Evolutionary conservation across 2,888 invertebrate species (phyloP).

Genomic region (Drosophila koepferae): DNA sequence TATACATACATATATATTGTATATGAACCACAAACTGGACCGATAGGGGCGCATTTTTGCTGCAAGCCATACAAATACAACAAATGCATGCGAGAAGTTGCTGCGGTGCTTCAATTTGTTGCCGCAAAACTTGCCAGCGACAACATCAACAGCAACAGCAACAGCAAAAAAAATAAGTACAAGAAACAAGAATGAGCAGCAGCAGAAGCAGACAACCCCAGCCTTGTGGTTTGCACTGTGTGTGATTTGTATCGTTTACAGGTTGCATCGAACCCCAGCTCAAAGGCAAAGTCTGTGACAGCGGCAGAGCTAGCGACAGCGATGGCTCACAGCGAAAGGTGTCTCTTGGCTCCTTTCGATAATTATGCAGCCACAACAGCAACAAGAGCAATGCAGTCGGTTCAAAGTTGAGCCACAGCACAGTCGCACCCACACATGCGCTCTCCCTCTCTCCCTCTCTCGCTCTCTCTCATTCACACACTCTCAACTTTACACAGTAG

Average conservation of each 20-base stretch:
- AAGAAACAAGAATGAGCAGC: conserved; percentile 7
- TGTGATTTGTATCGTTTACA: conserved; percentile 78
- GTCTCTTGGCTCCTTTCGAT: conserved; percentile 8
- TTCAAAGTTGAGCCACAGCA: conserved; percentile 27
- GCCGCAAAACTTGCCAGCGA: conserved; percentile 66
- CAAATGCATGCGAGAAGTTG: conserved; percentile 54
- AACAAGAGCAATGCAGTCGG: conserved; percentile 1
- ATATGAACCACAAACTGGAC: conserved; percentile 41
- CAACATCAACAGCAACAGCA: conserved; percentile 46
- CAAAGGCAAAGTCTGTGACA: conserved; percentile 9
- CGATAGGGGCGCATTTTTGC: conserved; percentile 77
- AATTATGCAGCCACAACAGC: conserved; percentile 11
- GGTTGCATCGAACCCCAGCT: conserved; percentile 40
- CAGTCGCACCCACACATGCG: conserved; percentile 5
- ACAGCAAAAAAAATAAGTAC: conserved; percentile 4
- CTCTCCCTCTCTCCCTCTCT: neutral
- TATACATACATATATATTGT: neutral
- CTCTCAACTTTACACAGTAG: conserved; percentile 25
- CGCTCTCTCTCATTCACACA: neutral
- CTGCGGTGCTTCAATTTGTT: conserved; percentile 76
- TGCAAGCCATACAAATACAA: conserved; percentile 80
- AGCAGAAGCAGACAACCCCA: conserved; percentile 18
- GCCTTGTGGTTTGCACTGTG: conserved; percentile 56
- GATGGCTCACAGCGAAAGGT: conserved; percentile 9
- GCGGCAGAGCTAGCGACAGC: neutral